These are phyloP conservation scores for Phrynocephalus forsythii DNA, from an alignment of 2,797 vertebrate species.

Conservation along the genomic window DNA sequence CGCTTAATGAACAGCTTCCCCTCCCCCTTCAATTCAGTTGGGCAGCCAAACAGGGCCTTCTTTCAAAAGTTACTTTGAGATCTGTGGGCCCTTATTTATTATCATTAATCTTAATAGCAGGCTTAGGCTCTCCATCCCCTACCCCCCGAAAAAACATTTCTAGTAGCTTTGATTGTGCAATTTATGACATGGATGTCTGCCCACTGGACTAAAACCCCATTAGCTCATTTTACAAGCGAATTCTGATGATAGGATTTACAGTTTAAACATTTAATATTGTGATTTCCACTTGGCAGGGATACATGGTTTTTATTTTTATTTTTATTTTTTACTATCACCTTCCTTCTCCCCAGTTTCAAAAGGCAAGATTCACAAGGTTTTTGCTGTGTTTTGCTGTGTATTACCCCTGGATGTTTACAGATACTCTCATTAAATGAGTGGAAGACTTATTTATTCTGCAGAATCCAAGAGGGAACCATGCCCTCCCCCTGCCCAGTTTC, in stretches of 20 bases:
- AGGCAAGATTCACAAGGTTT: not conserved
- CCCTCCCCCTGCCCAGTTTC: not conserved
- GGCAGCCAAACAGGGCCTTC: not conserved
- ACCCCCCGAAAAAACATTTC: conserved; percentile 5
- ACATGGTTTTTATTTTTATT: not conserved
- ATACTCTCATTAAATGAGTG: not conserved
- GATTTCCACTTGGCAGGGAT: conserved; percentile 28
- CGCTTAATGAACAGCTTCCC: not conserved
- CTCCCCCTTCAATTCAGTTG: not conserved
- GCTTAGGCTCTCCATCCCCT: not conserved
- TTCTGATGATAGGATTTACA: not conserved
- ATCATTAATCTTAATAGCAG: not conserved
- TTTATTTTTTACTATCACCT: not conserved
- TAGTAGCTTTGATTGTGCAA: conserved; percentile 10
- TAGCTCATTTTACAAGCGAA: not conserved
- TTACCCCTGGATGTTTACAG: not conserved
- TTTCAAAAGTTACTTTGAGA: not conserved
- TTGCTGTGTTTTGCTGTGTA: not conserved
- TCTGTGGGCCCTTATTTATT: not conserved
- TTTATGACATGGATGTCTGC: conserved; percentile 33
- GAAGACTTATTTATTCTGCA: not conserved
- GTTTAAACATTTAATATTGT: conserved; percentile 17
- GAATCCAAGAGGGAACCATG: conserved; percentile 9
- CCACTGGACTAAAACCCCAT: conserved; percentile 31
- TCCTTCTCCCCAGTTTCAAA: not conserved